These are phyloP conservation scores for Dicycla oo DNA, from an alignment of 2,888 invertebrate genomes.

Conservation along the genomic window DNA sequence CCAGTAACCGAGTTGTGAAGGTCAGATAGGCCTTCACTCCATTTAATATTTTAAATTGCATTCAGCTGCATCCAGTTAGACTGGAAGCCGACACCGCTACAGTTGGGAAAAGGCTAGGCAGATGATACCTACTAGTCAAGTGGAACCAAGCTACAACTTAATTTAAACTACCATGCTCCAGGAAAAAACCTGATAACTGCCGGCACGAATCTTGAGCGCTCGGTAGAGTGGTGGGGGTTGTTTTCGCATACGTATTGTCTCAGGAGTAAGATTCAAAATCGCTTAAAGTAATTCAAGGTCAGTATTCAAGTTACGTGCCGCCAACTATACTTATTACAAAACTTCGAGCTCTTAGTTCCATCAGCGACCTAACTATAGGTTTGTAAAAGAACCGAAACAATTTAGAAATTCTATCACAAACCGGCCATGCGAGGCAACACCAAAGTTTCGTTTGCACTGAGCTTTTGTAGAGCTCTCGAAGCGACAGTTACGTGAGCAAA, in stretches of 20 bases:
- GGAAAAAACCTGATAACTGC: too few species aligned
- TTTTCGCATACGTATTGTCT: too few species aligned
- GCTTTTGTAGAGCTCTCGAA: slow-evolving; percentile 62
- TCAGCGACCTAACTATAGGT: background rate
- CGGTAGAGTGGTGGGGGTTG: too few species aligned
- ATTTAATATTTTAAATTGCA: background rate
- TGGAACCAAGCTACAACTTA: background rate
- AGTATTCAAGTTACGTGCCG: too few species aligned
- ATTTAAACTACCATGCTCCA: background rate
- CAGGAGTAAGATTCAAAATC: too few species aligned
- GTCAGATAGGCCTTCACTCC: background rate
- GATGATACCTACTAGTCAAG: background rate
- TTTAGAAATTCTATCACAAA: slow-evolving; percentile 59
- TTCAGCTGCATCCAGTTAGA: background rate
- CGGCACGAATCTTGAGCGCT: too few species aligned
- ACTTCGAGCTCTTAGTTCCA: slow-evolving; percentile 23
- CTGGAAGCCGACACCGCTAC: background rate
- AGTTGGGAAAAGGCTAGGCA: background rate
- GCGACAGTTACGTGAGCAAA: slow-evolving; percentile 56
- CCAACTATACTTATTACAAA: slow-evolving; percentile 28
- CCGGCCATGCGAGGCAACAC: slow-evolving; percentile 37
- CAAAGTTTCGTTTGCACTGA: slow-evolving; percentile 58
- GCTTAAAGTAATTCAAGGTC: too few species aligned
- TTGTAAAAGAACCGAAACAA: slow-evolving; percentile 30
- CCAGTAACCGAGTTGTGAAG: background rate